Evolutionary conservation across 2,888 invertebrate species (phyloP).

Genomic region (Drosophila planitibia): DNA sequence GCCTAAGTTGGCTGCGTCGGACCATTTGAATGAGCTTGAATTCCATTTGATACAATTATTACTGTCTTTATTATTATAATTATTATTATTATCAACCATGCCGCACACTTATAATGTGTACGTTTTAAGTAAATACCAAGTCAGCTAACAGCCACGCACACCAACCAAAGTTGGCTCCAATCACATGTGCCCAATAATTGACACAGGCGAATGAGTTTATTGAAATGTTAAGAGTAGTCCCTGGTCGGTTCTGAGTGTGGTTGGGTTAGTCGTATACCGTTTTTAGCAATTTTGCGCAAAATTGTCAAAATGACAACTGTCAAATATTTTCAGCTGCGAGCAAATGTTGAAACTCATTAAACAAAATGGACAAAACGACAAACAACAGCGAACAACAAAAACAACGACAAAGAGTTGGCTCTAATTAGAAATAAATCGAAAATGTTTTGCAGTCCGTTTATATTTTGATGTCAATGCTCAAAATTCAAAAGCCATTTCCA

Average conservation of each 20-base stretch:
- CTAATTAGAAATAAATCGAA: slow-evolving; percentile 83
- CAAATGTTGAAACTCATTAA: slow-evolving; percentile 78
- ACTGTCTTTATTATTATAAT: background rate
- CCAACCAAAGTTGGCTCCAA: background rate
- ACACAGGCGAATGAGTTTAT: background rate
- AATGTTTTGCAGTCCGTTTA: slow-evolving; percentile 64
- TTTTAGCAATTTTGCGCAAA: slow-evolving; percentile 59
- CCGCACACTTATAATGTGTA: background rate
- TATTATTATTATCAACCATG: background rate
- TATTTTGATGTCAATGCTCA: slow-evolving; percentile 73
- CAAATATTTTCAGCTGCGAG: slow-evolving; percentile 78
- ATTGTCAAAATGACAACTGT: slow-evolving; percentile 77
- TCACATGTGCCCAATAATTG: slow-evolving; percentile 9
- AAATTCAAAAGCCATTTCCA: slow-evolving; percentile 57
- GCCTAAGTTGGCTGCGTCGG: slow-evolving; percentile 9
- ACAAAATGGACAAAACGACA: slow-evolving; percentile 62
- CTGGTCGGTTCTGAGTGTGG: slow-evolving; percentile 2
- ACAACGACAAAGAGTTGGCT: slow-evolving; percentile 70
- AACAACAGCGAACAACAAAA: slow-evolving; percentile 29
- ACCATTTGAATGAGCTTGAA: background rate
- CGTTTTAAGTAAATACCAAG: background rate
- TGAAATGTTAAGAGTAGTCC: slow-evolving; percentile 11
- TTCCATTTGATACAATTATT: background rate
- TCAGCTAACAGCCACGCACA: background rate
- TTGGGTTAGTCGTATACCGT: slow-evolving; percentile 10